Evolutionary conservation across 2,888 invertebrate species (phyloP).

Genomic region (Crepidodera aurea): DNA sequence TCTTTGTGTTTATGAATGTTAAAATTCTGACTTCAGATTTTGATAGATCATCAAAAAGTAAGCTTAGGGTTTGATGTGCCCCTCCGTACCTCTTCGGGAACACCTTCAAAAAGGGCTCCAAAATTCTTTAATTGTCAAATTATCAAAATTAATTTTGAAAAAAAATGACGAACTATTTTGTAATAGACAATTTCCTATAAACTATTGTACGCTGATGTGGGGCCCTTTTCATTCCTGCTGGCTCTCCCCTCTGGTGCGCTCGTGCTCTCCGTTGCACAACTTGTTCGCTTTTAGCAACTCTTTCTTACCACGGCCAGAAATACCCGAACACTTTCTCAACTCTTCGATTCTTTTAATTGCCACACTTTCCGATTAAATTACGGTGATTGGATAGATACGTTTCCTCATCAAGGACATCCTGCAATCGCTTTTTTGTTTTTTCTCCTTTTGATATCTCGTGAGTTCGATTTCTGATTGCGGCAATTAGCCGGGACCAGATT

Average conservation of each 20-base stretch:
- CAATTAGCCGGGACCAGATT: not conserved
- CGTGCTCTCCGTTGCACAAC: not conserved
- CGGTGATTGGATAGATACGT: slow-evolving; percentile 8
- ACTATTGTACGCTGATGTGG: no score
- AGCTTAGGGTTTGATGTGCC: no score
- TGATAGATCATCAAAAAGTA: no score
- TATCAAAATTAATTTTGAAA: no score
- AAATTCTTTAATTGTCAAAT: no score
- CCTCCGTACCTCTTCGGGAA: no score
- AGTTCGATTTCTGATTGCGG: not conserved
- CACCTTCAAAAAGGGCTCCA: no score
- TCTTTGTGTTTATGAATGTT: no score
- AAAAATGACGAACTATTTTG: no score
- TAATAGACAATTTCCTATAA: no score
- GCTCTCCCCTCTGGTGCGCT: not conserved
- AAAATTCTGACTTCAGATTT: no score
- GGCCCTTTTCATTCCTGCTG: no score
- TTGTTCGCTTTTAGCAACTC: not conserved
- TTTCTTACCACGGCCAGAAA: slow-evolving; percentile 20
- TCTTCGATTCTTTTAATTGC: slow-evolving; percentile 22
- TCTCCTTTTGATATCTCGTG: not conserved
- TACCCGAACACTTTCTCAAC: slow-evolving; percentile 20
- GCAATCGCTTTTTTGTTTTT: not conserved
- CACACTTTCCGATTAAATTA: slow-evolving; percentile 27
- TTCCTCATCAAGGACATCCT: slow-evolving; percentile 21